Percentiles rank a stretch among this genome's conserved stretches.
phyloP scores from a whole-genome alignment of 1,140 invertebrate genomes.

The Linepithema humile region DNA sequence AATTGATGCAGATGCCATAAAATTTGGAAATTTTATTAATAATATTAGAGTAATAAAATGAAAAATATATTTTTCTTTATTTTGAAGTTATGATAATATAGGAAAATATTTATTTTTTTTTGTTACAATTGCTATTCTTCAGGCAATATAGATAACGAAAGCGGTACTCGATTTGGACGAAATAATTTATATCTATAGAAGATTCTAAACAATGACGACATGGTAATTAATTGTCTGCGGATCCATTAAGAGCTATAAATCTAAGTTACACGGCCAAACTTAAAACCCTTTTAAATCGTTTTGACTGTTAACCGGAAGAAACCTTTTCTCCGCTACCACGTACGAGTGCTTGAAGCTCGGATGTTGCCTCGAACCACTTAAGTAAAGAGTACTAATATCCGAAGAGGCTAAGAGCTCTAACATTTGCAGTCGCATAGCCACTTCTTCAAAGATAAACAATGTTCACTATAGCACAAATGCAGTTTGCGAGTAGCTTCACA shows the following conservation, averaged over 20 bases:
- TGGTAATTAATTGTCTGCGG: not conserved
- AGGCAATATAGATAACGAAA: not conserved
- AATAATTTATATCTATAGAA: not conserved
- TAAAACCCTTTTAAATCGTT: not conserved
- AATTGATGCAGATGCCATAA: not conserved
- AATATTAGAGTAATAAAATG: not conserved
- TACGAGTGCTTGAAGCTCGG: not conserved
- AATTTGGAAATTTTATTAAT: not conserved
- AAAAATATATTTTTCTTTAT: not conserved
- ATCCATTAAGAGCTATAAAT: not conserved
- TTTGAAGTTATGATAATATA: not conserved
- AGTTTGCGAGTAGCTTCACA: conserved; percentile 14
- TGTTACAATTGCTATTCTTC: not conserved
- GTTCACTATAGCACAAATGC: not conserved
- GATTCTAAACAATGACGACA: not conserved
- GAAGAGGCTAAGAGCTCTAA: conserved; percentile 15
- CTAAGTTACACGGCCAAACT: not conserved
- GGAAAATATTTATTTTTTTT: not conserved
- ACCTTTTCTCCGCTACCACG: conserved; percentile 1
- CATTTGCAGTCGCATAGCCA: conserved; percentile 14
- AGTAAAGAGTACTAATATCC: conserved; percentile 49
- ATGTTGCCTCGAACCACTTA: conserved; percentile 47
- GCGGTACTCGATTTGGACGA: not conserved
- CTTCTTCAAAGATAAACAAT: conserved; percentile 50
- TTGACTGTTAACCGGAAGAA: conserved; percentile 45